These are phyloP conservation scores for Sciurus niger DNA, from an alignment of 2,113 vertebrate species.

Conservation along the genomic window DNA sequence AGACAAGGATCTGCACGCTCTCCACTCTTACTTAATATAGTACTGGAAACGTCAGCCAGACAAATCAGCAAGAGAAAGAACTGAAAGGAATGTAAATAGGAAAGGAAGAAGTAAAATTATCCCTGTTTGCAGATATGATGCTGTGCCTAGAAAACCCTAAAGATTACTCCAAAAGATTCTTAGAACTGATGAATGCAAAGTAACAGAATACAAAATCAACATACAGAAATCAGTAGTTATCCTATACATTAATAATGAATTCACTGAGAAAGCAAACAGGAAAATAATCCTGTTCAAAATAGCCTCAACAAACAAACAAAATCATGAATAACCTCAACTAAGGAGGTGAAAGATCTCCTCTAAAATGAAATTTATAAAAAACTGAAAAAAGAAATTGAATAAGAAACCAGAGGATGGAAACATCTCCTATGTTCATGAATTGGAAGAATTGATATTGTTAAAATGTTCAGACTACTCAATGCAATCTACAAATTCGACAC, in stretches of 20 bases:
- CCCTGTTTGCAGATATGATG: neutral
- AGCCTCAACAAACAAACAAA: neutral
- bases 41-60: neutral
- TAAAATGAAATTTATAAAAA: neutral
- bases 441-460: neutral
- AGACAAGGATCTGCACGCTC: neutral
- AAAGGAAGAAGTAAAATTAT: neutral
- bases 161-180: neutral
- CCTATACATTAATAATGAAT: neutral
- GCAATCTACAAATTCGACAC: neutral
- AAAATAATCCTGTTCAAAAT: neutral
- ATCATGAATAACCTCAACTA: neutral
- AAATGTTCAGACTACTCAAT: neutral
- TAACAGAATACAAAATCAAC: neutral
- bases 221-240: neutral
- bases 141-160: neutral
- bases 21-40: neutral
- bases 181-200: neutral
- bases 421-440: neutral
- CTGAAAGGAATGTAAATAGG: neutral
- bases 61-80: neutral
- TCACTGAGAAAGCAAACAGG: neutral
- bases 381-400: neutral
- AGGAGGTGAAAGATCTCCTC: neutral
- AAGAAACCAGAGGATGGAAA: neutral